phyloP scores from a whole-genome alignment of 1,140 invertebrate species.

The Diploscapter pachys region DNA sequence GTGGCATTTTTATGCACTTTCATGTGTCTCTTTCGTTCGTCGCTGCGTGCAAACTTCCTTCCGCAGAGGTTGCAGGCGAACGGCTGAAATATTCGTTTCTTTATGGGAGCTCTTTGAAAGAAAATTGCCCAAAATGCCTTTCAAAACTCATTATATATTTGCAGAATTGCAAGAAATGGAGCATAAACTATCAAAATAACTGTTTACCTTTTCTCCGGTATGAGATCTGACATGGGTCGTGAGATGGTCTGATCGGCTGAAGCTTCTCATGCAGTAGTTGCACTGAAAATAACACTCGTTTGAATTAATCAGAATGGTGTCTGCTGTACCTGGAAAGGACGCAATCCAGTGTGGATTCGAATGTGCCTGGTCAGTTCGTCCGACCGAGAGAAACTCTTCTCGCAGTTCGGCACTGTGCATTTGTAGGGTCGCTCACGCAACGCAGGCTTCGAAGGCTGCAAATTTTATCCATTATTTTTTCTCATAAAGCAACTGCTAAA shows the following conservation, averaged over 20 bases:
- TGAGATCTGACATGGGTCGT: constrained; percentile 93
- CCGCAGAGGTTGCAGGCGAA: too few relatives aligned
- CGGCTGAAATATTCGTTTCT: too few relatives aligned
- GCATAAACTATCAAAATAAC: too few relatives aligned
- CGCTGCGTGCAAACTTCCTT: too few relatives aligned
- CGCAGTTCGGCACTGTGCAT: constrained; percentile 26
- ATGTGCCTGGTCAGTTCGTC: constrained; percentile 98
- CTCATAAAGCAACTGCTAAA: neutral
- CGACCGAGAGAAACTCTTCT: constrained; percentile 83
- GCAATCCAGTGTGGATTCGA: constrained; percentile 97
- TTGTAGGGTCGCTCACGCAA: constrained; percentile 30
- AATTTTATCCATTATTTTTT: neutral
- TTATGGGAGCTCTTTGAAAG: too few relatives aligned
- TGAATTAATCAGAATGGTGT: constrained; percentile 3
- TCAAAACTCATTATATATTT: too few relatives aligned
- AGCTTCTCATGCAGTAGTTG: constrained; percentile 94
- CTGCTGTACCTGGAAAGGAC: constrained; percentile 73
- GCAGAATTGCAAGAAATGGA: too few relatives aligned
- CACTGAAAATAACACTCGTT: constrained; percentile 69
- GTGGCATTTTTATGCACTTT: too few relatives aligned
- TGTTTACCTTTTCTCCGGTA: constrained; percentile 72
- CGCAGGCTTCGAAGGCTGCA: constrained; percentile 14
- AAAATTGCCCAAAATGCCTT: too few relatives aligned
- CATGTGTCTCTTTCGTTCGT: too few relatives aligned
- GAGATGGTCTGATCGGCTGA: constrained; percentile 91